Evolutionary conservation across 2,113 vertebrate species (phyloP).

Genomic region (Nycticebus coucang): DNA sequence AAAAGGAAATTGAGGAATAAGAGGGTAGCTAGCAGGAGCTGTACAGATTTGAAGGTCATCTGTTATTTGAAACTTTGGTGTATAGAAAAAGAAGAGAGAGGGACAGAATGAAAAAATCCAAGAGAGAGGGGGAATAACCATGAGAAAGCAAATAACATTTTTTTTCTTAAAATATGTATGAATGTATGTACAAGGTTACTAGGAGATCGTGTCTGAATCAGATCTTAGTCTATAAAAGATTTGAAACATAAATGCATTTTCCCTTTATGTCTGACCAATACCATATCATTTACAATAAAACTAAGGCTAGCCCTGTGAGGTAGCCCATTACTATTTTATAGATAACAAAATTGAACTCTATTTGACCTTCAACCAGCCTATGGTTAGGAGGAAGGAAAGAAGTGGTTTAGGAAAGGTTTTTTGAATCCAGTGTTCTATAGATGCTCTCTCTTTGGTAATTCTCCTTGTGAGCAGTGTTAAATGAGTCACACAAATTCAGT

Average conservation of each 20-base stretch:
- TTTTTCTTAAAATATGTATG: neutral
- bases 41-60: neutral
- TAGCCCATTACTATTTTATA: neutral
- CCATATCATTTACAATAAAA: neutral
- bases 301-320: neutral
- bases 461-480: neutral
- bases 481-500: neutral
- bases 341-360: neutral
- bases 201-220: neutral
- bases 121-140: neutral
- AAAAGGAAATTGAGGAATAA: neutral
- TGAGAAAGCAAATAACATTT: neutral
- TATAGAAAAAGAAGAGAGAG: neutral
- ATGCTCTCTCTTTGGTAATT: neutral
- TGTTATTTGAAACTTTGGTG: neutral
- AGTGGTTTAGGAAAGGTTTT: neutral
- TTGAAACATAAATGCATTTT: neutral
- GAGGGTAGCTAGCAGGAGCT: neutral
- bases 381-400: neutral
- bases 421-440: neutral
- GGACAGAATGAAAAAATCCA: neutral
- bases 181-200: neutral
- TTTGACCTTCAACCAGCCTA: neutral
- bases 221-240: neutral
- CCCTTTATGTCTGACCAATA: neutral